A percentile compares a stretch with the other conserved stretches of the same genome.
These are phyloP conservation scores for Conus ventricosus DNA, from an alignment of 1,140 invertebrate genomes.

Conservation along the genomic window DNA sequence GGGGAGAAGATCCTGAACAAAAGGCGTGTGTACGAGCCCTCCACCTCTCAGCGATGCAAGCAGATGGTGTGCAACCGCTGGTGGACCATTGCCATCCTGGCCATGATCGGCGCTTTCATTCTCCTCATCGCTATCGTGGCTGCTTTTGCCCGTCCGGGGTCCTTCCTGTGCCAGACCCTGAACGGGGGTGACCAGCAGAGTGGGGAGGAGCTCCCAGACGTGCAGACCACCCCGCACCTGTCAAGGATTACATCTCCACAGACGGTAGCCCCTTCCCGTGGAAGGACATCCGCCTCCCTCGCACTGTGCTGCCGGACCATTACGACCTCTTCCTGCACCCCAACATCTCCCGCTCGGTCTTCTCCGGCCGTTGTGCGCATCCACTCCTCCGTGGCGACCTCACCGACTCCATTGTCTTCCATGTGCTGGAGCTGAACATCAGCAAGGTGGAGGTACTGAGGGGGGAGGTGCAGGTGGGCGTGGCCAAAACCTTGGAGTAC, in stretches of 20 bases:
- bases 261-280: conserved; percentile 89
- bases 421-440: conserved; percentile 92
- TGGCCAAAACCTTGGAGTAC: conserved; percentile 86
- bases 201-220: background rate
- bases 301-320: conserved; percentile 83
- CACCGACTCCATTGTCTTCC: conserved; percentile 92
- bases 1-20: conserved; percentile 82
- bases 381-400: conserved; percentile 81
- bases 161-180: conserved; percentile 77
- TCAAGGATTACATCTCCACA: conserved; percentile 79
- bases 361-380: conserved; percentile 75
- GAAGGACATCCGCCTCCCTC: conserved; percentile 90
- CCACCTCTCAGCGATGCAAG: conserved; percentile 82
- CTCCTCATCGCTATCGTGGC: conserved; percentile 90
- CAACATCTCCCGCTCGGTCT: conserved; percentile 87
- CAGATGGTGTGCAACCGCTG: conserved; percentile 92
- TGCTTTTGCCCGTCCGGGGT: conserved; percentile 87
- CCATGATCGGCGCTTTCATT: conserved; percentile 85
- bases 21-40: conserved; percentile 79
- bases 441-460: conserved; percentile 79
- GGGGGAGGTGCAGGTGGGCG: conserved; percentile 71
- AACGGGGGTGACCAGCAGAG: background rate
- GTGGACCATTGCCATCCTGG: conserved; percentile 86
- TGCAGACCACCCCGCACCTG: conserved; percentile 26
- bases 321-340: conserved; percentile 94